Conservation (phyloP, 2,888 invertebrate species). For the Agonopterix heracliana region DNA sequence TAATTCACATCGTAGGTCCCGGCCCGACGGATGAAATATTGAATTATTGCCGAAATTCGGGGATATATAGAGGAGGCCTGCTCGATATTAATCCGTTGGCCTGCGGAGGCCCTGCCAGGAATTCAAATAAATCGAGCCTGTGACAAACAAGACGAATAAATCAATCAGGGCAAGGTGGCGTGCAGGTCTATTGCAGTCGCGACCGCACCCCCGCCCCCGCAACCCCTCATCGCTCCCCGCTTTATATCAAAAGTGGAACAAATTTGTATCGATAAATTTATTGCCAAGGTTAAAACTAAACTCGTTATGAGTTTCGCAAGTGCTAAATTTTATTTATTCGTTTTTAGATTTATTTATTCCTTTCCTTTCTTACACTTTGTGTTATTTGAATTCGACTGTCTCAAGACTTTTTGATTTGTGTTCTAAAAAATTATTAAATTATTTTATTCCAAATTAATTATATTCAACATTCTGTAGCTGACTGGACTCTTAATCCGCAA, state of each 20-base stretch:
- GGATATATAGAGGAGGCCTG: slow-evolving; percentile 68
- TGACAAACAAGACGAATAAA: slow-evolving; percentile 77
- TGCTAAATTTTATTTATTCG: slow-evolving; percentile 55
- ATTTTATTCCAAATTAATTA: neutral
- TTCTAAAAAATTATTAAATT: neutral
- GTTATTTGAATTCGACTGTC: neutral
- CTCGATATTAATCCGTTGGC: slow-evolving; percentile 73
- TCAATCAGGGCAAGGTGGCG: slow-evolving; percentile 74
- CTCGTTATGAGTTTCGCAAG: slow-evolving; percentile 65
- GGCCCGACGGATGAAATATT: slow-evolving; percentile 71
- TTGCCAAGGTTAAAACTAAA: slow-evolving; percentile 63
- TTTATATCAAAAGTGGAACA: slow-evolving; percentile 47
- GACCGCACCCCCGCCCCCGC: slow-evolving; percentile 30
- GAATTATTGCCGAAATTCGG: slow-evolving; percentile 72
- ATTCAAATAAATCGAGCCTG: slow-evolving; percentile 74
- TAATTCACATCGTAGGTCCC: slow-evolving; percentile 70
- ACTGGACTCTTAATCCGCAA: too few relatives aligned
- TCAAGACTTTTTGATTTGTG: neutral
- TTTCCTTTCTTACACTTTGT: neutral
- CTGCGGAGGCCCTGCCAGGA: slow-evolving; percentile 57
- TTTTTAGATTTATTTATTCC: slow-evolving; percentile 53
- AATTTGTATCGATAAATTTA: slow-evolving; percentile 72
- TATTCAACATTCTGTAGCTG: neutral
- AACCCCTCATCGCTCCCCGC: slow-evolving; percentile 25
- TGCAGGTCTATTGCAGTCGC: slow-evolving; percentile 64